These are phyloP conservation scores for Dicaeum eximium DNA, from an alignment of 2,113 vertebrate genomes.

Conservation along the genomic window DNA sequence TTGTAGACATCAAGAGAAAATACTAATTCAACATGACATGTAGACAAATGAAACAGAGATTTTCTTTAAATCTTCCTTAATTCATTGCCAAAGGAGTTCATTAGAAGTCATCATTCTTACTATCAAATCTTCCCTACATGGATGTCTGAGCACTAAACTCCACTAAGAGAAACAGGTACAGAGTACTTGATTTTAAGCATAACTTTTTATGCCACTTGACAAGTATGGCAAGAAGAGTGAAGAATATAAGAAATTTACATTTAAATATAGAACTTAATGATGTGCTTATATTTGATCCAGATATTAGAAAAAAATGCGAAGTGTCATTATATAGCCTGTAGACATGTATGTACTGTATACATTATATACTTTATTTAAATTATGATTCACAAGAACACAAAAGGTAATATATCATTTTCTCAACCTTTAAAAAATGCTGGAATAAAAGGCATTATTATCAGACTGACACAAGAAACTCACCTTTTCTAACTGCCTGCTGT, in stretches of 20 bases:
- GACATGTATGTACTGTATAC: neutral
- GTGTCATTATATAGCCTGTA: neutral
- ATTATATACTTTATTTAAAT: neutral
- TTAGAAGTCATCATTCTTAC: neutral
- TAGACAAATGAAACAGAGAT: conserved; percentile 3
- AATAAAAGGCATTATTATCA: neutral
- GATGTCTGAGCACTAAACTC: neutral
- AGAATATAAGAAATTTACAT: neutral
- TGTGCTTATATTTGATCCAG: neutral
- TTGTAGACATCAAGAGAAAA: conserved; percentile 10
- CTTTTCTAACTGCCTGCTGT: neutral
- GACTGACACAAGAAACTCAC: neutral
- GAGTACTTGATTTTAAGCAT: neutral
- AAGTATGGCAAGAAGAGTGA: neutral
- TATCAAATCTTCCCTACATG: neutral
- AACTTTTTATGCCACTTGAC: neutral
- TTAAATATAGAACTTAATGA: neutral
- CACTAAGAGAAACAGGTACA: neutral
- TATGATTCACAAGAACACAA: neutral
- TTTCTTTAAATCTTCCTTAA: conserved; percentile 44
- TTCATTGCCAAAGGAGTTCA: conserved; percentile 17
- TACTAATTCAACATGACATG: conserved; percentile 23
- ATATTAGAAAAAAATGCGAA: neutral
- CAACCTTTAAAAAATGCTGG: neutral
- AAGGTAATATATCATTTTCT: neutral